Evolutionary conservation across 2,888 invertebrate species (phyloP).

Genomic region (Phanerotoma sp.): DNA sequence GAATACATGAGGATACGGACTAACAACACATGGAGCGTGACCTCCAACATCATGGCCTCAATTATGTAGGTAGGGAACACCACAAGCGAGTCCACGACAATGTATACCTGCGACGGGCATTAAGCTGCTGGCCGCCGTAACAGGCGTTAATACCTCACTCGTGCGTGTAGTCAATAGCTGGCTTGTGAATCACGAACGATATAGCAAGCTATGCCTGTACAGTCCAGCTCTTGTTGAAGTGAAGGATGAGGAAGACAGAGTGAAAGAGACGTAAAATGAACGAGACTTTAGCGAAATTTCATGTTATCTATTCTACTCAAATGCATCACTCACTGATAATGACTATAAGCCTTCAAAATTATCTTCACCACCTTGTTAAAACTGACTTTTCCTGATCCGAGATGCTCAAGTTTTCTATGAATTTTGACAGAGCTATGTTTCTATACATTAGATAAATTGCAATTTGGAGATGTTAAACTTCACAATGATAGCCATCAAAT

Average conservation of each 20-base stretch:
- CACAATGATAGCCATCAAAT: too few species aligned
- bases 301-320: conserved; percentile 1
- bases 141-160: conserved; percentile 37
- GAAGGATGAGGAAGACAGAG: background rate
- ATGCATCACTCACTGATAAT: background rate
- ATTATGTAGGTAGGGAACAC: conserved; percentile 22
- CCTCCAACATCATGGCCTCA: conserved; percentile 19
- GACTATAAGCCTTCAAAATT: background rate
- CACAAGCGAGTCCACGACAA: conserved; percentile 25
- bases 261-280: too few species aligned
- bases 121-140: conserved; percentile 30
- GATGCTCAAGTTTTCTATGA: too few species aligned
- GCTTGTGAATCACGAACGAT: conserved; percentile 28
- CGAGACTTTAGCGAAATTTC: background rate
- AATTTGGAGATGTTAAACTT: too few species aligned
- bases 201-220: conserved; percentile 7
- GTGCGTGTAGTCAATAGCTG: conserved; percentile 30
- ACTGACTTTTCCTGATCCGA: background rate
- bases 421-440: too few species aligned
- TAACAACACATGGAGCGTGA: conserved; percentile 15
- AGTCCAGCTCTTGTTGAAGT: background rate
- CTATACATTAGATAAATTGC: too few species aligned
- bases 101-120: conserved; percentile 26
- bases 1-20: background rate
- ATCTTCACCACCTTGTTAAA: background rate